Evolutionary conservation across 2,888 invertebrate species (phyloP), one percentile per base, ranked within the genome.

Genomic region (Tolmerus cingulatus): DNA sequence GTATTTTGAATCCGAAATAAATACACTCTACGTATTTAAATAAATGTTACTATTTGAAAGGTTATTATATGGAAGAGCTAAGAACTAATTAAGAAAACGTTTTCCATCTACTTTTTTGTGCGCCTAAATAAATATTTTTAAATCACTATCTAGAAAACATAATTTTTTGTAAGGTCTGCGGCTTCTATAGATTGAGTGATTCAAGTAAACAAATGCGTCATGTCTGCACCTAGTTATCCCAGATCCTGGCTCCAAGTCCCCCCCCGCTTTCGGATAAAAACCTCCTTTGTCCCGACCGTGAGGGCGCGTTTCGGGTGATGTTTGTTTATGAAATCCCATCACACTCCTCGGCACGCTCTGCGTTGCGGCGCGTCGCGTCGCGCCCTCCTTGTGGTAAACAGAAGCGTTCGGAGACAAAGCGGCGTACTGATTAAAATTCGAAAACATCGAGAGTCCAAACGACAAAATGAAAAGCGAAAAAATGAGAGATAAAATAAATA

Each of bases 401-500:
- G 23, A 34, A 81, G 23, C 16, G 27, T 51, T 78, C 23, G 37
- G 23, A 78, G 37, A 43, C 78, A 81, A 81, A 81, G 34, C 81
- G 34, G 27, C 51, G 46, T 27, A 81, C 46, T 30, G 82, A 82
- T 82, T 82, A 37, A 57, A 82, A 82, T 37, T 82, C 55, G 82
- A 82, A 66, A 82, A 82, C 37, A 79, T n/a, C 79, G 37, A 19
- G 27, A 51, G 14, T 37, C 37, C 12, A 14, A 78, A 9, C 16
- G 43, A 46, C n/a, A 78, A 43, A 43, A 43, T 5, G 19, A 82
- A 79, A 82, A 66, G 30, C 14, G 19, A 27, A 27, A 66, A 57
- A 82, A 82, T 57, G 82, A 82, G 66, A 27, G 82, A 82, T 82
- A 82, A 57, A 82, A 82, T 66, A 82, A 57, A 82, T 82, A 82